phyloP scores from a whole-genome alignment of 1,140 invertebrate species.

The Macrobrachium nipponense region DNA sequence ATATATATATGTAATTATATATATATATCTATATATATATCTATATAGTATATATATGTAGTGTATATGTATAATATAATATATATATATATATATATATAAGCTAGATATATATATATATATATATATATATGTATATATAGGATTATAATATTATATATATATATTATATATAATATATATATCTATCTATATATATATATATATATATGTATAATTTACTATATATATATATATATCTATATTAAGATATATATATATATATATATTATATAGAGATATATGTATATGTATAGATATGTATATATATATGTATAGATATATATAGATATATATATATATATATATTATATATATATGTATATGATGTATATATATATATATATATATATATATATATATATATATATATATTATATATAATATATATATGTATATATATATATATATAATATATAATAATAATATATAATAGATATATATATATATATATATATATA shows the following conservation, averaged over 20 bases:
- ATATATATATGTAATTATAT: slow-evolving; percentile 31
- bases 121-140: slow-evolving; percentile 32
- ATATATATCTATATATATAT: slow-evolving; percentile 31
- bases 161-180: slow-evolving; percentile 34
- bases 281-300: slow-evolving; percentile 26
- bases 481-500: too few relatives aligned
- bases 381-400: background rate
- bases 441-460: too few relatives aligned
- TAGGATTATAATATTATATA: too few relatives aligned
- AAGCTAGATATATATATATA: slow-evolving; percentile 20
- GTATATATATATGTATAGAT: slow-evolving; percentile 28
- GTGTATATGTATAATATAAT: slow-evolving; percentile 25
- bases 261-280: slow-evolving; percentile 26
- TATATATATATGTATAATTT: slow-evolving; percentile 26
- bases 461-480: too few relatives aligned
- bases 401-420: too few relatives aligned
- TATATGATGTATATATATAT: slow-evolving; percentile 36
- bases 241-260: slow-evolving; percentile 38
- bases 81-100: slow-evolving; percentile 32
- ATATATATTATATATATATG: slow-evolving; percentile 27
- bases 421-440: too few relatives aligned
- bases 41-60: slow-evolving; percentile 27
- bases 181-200: slow-evolving; percentile 31
- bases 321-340: slow-evolving; percentile 23
- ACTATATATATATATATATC: slow-evolving; percentile 23